Evolutionary conservation across 1,140 invertebrate species (phyloP).

Genomic region (Pachyrhynchus sulphureomaculatus): DNA sequence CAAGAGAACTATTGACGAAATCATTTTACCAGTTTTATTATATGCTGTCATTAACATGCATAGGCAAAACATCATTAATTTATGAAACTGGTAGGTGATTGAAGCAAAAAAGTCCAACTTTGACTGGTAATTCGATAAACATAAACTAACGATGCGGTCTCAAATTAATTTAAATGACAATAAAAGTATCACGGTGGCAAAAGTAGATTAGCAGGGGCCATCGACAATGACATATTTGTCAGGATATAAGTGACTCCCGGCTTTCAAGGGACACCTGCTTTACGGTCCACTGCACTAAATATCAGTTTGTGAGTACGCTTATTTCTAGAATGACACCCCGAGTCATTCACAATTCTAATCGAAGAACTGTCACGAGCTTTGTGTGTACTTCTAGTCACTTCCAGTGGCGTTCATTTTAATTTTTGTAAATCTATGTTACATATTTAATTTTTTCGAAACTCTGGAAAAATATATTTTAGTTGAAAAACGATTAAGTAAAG

Average conservation of each 20-base stretch:
- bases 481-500: no score
- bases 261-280: constrained; percentile 38
- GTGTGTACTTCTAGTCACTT: neutral
- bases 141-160: constrained; percentile 22
- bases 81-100: no score
- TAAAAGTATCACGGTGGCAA: constrained; percentile 29
- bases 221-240: constrained; percentile 39
- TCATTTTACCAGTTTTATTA: no score
- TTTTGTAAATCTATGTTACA: no score
- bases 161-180: constrained; percentile 36
- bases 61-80: no score
- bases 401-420: constrained; percentile 2
- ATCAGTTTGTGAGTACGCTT: constrained; percentile 36
- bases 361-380: constrained; percentile 23
- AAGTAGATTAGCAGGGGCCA: constrained; percentile 32
- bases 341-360: constrained; percentile 22
- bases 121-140: constrained; percentile 23
- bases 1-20: no score
- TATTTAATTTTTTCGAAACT: no score
- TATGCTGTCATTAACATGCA: no score
- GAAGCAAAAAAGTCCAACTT: neutral
- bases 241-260: constrained; percentile 39
- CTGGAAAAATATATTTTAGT: no score
- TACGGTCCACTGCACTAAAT: constrained; percentile 43
- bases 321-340: constrained; percentile 31